Conservation (phyloP, 2,888 invertebrate species). For the Drosophila conformis region DNA sequence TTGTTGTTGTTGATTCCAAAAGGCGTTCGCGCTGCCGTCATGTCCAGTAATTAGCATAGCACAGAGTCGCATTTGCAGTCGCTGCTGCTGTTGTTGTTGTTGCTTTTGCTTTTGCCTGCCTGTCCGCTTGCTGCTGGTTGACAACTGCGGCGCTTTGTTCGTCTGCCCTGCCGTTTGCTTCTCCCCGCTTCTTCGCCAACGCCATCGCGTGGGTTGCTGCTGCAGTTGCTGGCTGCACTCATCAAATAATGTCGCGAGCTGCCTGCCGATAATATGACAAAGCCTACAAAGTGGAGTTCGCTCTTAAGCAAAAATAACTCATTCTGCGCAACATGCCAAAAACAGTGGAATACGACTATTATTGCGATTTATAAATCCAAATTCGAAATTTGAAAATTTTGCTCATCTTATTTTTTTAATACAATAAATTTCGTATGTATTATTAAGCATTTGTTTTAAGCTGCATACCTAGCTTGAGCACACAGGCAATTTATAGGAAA, state of each 20-base stretch:
- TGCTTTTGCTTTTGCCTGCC: constrained; percentile 14
- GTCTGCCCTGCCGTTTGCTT: constrained; percentile 35
- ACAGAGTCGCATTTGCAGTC: constrained; percentile 63
- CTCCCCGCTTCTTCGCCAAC: background rate
- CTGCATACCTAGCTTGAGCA: no score
- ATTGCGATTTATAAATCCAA: background rate
- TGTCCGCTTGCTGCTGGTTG: constrained; percentile 28
- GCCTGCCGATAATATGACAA: constrained; percentile 11
- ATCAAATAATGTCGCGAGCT: constrained; percentile 29
- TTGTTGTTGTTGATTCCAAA: constrained; percentile 56
- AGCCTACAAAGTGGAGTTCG: background rate
- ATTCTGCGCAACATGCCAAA: no score
- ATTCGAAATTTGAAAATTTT: background rate
- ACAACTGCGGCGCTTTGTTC: constrained; percentile 77
- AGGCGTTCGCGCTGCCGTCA: constrained; percentile 67
- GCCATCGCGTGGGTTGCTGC: constrained; percentile 35
- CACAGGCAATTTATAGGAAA: no score
- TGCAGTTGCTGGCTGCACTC: constrained; percentile 26
- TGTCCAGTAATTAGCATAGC: constrained; percentile 81
- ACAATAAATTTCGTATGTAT: no score
- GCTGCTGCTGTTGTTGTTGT: constrained; percentile 18
- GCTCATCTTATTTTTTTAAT: background rate
- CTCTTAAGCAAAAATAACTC: background rate
- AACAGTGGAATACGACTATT: background rate
- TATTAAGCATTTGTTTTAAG: no score